Base-by-base conservation (phyloP, 1,140 invertebrate species). In the Drosophila erecta region DNA sequence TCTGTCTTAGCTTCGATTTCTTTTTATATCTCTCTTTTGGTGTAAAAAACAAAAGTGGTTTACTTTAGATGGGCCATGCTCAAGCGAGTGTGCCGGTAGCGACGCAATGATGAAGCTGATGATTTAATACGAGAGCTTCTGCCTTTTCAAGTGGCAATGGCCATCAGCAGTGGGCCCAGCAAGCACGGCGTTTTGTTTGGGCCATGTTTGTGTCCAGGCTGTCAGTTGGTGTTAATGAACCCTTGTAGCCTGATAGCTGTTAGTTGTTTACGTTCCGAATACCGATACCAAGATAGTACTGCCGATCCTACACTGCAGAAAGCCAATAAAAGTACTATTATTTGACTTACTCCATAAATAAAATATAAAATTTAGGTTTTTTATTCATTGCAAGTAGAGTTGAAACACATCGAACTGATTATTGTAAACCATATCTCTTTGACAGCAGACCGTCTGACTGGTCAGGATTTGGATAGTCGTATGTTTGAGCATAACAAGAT, bases 181-280 rank as follows among this genome's bases (percentile, higher is more conserved):
- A 53, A 46, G 56, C 17, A n/a, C 60, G 61, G 51, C 51, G 54
- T 71, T 70, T 70, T 40, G 50, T 57, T 57, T 71, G 41, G 67
- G 43, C 67, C 64, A 40, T 76, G 38, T 56, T 53, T 67, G 30
- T 58, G 74, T 67, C 49, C 61, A 58, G 71, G 66, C 66, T 78
- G 65, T 71, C 75, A 61, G 59, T 66, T 55, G 79, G 73, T 74
- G 84, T 89, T 89, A 89, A 89, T 89, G 84, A 89, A 89, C 84
- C 76, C 65, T 89, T 77, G 76, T 77, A 55, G 58, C 67, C 61
- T 66, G 69, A 69, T 79, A 69, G 73, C 58, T 75, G 71, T 59
- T 65, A 81, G 76, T 85, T 85, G 77, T 85, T 85, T 85, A 81
- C 73, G 76, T 80, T 84, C 67, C 67, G 40, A 71, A 57, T 65